Evolutionary conservation across 2,797 vertebrate genomes (phyloP), one percentile per base, ranked within the genome.

Genomic region (Carapus acus): DNA sequence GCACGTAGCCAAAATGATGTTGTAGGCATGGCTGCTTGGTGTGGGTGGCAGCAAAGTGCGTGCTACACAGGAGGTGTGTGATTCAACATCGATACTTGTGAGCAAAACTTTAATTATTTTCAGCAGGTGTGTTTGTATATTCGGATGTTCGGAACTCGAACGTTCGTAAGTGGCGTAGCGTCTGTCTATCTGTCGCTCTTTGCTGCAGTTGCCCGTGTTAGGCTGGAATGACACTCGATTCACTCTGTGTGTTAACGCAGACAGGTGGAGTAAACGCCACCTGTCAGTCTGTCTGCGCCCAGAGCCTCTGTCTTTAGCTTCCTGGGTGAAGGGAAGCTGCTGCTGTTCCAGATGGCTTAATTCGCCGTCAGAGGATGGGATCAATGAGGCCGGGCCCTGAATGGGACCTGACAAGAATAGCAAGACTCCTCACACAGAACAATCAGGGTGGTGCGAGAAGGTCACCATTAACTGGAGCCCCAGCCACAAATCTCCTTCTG

Each of bases 201-300:
- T 73, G 78, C 49, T 54, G 69, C 54, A 60, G 41, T 68, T 72
- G 54, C 64, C 65, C 59, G 1, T 58, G 67, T 50, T 65, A 65
- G 77, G 54, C 62, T 54, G 43, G 77, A 76, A 74, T 77, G 73
- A 78, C 78, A 83, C 60, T 56, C 62, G 66, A 74, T 83, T 77
- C 79, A 78, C 79, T 81, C 59, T 69, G 44, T 59, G 60, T 46
- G 72, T 78, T 71, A 72, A 42, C 45, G 60, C 46, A 18, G 41
- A 33, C 6, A n/a, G 57, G 54, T 49, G 52, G 47, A 43, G 29
- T 46, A 70, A 72, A 71, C 22, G 46, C 53, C 57, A 69, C 78
- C 74, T 76, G 77, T 79, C 77, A 74, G 64, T 37, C 63, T 61
- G 63, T 72, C 63, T n/a, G 38, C 24, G 62, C 54, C 22, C 38